phyloP scores from a whole-genome alignment of 2,113 vertebrate genomes.

The Verasper variegatus region DNA sequence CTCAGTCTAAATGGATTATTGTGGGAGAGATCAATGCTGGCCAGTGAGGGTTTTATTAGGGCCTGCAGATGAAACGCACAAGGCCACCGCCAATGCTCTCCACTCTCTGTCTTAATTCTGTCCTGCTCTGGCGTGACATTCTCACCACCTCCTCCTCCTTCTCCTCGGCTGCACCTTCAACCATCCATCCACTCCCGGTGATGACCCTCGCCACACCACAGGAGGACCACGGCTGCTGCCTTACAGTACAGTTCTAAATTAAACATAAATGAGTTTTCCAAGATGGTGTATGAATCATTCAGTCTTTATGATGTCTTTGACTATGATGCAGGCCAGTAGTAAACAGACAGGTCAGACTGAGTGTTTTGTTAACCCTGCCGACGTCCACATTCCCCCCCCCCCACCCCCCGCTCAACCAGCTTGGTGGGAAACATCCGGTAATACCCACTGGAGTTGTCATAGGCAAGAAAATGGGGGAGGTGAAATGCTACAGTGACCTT shows the following conservation, averaged over 20 bases:
- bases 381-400: conserved; percentile 28
- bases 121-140: conserved; percentile 19
- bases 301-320: conserved; percentile 57
- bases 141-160: conserved; percentile 16
- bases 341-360: conserved; percentile 61
- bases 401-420: background rate
- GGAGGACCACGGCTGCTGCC: background rate
- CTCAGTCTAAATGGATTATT: conserved; percentile 83
- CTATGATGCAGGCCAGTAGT: conserved; percentile 54
- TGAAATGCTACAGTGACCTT: conserved; percentile 71
- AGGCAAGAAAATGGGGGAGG: conserved; percentile 28
- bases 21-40: conserved; percentile 79
- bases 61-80: conserved; percentile 74
- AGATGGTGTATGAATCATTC: conserved; percentile 66
- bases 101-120: conserved; percentile 71
- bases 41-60: conserved; percentile 80
- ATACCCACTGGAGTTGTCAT: conserved; percentile 46
- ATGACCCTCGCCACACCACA: conserved; percentile 10
- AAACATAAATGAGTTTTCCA: conserved; percentile 61
- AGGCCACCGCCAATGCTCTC: conserved; percentile 63
- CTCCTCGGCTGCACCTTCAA: conserved; percentile 18
- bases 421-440: conserved; percentile 42
- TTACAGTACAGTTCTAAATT: conserved; percentile 46
- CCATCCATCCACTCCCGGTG: background rate
- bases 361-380: conserved; percentile 47